A percentile compares a stretch with the other conserved stretches of the same genome.
Evolutionary conservation across 2,113 vertebrate genomes (phyloP).

Genomic region (Mirza zaza): DNA sequence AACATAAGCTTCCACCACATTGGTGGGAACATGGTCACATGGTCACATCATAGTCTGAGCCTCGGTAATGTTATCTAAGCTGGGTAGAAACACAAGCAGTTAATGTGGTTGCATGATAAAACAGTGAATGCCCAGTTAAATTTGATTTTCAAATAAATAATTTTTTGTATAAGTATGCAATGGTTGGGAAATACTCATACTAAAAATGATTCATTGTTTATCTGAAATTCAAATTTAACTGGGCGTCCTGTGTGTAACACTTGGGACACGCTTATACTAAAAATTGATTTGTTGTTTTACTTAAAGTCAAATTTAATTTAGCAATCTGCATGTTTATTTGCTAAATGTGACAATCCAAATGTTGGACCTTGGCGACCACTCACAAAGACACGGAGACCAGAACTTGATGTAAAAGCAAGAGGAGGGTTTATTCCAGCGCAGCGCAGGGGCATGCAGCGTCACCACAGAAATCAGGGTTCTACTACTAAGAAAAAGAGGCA

Average conservation of each 20-base stretch:
- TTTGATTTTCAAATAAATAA: background rate
- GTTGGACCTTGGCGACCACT: too few relatives aligned
- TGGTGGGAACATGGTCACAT: background rate
- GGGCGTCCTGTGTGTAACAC: background rate
- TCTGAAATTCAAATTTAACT: background rate
- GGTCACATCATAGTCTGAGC: background rate
- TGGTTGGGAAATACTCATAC: background rate
- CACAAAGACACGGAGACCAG: too few relatives aligned
- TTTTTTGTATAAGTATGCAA: background rate
- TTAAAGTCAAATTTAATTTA: slow-evolving; percentile 21
- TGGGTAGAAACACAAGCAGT: background rate
- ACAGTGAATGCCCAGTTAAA: background rate
- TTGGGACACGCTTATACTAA: background rate
- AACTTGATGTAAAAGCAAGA: too few relatives aligned
- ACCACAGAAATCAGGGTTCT: background rate
- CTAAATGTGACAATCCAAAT: background rate
- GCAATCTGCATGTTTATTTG: background rate
- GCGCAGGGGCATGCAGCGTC: too few relatives aligned
- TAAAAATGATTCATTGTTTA: background rate
- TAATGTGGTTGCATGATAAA: background rate
- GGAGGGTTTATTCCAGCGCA: too few relatives aligned
- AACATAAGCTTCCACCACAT: background rate
- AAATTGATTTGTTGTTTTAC: background rate
- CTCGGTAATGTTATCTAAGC: background rate
- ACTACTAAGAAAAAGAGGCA: background rate